These are phyloP conservation scores for Lindbergichthys nudifrons DNA, from an alignment of 2,797 vertebrate species.

Conservation along the genomic window DNA sequence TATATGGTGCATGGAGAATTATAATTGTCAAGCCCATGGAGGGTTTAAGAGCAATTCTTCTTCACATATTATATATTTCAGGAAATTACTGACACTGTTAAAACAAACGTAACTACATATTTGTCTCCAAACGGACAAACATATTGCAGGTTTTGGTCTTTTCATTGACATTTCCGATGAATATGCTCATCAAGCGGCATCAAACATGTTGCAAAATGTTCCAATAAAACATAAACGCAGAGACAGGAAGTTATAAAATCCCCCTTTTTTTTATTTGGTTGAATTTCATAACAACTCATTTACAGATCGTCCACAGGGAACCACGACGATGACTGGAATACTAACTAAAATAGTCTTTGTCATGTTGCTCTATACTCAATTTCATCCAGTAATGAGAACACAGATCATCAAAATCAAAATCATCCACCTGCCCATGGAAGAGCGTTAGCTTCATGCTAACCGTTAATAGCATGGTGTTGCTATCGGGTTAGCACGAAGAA, in stretches of 20 bases:
- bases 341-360: neutral
- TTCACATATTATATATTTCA: neutral
- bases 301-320: slow-evolving; percentile 69
- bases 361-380: neutral
- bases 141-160: neutral
- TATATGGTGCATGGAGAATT: too few relatives aligned
- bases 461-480: neutral
- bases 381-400: neutral
- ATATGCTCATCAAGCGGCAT: neutral
- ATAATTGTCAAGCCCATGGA: too few relatives aligned
- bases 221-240: slow-evolving; percentile 20
- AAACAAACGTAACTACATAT: neutral
- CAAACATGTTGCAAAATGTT: neutral
- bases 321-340: slow-evolving; percentile 34
- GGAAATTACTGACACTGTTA: neutral
- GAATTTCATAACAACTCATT: slow-evolving; percentile 73
- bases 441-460: slow-evolving; percentile 23
- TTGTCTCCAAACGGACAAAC: neutral
- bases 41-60: too few relatives aligned
- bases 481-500: slow-evolving; percentile 14
- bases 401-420: neutral
- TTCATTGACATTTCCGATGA: neutral
- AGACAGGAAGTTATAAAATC: slow-evolving; percentile 70
- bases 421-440: neutral
- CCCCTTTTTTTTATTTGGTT: slow-evolving; percentile 76